Percentiles rank a stretch among this genome's conserved stretches.
Evolutionary conservation across 2,113 vertebrate genomes (phyloP).

Genomic region (Mustelus asterias): DNA sequence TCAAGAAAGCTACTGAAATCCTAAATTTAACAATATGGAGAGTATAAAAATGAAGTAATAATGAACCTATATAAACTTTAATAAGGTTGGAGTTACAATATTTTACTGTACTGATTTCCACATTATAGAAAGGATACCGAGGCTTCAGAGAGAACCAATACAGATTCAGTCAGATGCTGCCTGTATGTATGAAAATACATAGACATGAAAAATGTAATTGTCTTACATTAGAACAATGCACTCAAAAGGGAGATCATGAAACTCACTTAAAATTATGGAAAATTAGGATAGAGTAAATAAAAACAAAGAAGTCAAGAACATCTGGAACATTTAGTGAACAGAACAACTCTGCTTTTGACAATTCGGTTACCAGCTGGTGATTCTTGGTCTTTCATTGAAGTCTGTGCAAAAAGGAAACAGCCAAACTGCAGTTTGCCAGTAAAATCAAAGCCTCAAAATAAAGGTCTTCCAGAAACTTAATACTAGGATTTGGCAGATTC

Average conservation of each 20-base stretch:
- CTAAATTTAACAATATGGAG: not conserved
- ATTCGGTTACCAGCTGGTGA: not conserved
- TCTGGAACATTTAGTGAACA: not conserved
- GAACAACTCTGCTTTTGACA: not conserved
- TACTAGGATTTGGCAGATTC: not conserved
- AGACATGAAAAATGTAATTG: not conserved
- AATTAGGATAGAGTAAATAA: not conserved
- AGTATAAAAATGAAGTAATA: not conserved
- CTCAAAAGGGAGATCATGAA: not conserved
- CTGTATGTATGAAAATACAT: not conserved
- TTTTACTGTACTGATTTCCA: not conserved
- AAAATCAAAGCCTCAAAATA: not conserved
- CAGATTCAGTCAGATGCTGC: not conserved
- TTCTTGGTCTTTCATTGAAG: not conserved
- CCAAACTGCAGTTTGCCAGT: not conserved
- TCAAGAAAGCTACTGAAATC: not conserved
- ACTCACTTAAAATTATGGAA: not conserved
- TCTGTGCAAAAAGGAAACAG: not conserved
- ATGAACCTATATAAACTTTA: not conserved
- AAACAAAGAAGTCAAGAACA: not conserved
- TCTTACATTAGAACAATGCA: too few relatives aligned
- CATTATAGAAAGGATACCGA: not conserved
- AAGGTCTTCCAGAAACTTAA: not conserved
- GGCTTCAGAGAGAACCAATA: not conserved
- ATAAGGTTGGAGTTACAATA: not conserved